Base-by-base conservation (phyloP, 92 coral and sea anemone species). In the Epizoanthus stellaris region DNA sequence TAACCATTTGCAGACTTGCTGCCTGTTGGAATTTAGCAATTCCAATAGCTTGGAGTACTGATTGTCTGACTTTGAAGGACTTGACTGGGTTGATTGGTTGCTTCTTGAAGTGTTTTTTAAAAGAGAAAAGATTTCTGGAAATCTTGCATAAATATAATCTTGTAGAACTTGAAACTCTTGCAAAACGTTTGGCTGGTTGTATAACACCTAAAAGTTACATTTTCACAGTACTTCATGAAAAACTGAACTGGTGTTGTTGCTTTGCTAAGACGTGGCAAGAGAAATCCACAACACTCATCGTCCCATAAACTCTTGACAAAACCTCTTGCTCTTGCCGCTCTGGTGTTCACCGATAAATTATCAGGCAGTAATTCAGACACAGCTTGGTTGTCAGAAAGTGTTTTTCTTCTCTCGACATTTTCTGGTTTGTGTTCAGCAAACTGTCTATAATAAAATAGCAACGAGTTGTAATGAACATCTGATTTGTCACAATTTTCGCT, bases 1-100 rank as follows among this genome's bases (percentile, higher is more conserved):
- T 71, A 83, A 21, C 58, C 68, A 75, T 17, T 72, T 16, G 76
- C 70, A 53, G 16, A 70, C 49, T 36, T 53, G 80, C 40, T 83
- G 43, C 38, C 76, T 72, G 45, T 70, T 83, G 21, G 8, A 3
- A 34, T 19, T 16, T 5, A 71, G 58, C 2, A 71, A n/a, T 11
- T 71, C 23, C 12, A 71, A 71, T 45, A 5, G 56, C 10, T 71
- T 42, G 10, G 59, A 17, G 56, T 11, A 1, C 45, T 71, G 76
- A 15, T 45, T 11, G 56, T 2, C 15, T 0, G 13, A 52, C 36
- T 30, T 30, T 30, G 36, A 30, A 30, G 36, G 36, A 13, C 56
- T 52, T 52, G 3, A 59, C n/a, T 21, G n/a, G 40, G 39, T 71
- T 71, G 54, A 13, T 36, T 36, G n/a, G 4, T 36, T 36, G 19